Evolutionary conservation across 2,888 invertebrate genomes (phyloP).

Genomic region (Tachina lurida): DNA sequence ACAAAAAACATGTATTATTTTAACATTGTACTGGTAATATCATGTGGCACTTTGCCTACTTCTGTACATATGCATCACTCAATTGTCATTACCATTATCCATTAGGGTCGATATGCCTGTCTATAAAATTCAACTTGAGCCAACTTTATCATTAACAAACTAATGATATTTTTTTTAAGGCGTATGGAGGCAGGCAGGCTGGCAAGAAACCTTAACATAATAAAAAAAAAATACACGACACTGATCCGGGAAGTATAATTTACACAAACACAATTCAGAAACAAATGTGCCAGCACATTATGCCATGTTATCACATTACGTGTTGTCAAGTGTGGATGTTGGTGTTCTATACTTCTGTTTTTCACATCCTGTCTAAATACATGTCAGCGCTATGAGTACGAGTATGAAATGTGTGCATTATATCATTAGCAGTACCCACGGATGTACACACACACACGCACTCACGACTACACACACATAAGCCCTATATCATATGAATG

Average conservation of each 20-base stretch:
- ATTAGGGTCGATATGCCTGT: conserved; percentile 50
- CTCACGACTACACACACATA: not conserved
- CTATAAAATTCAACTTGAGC: conserved; percentile 38
- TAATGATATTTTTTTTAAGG: conserved; percentile 4
- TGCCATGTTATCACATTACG: conserved; percentile 43
- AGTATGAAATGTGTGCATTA: not conserved
- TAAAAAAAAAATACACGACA: not conserved
- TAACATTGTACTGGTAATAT: not conserved
- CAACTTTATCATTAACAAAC: conserved; percentile 57
- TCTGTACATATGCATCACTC: conserved; percentile 55
- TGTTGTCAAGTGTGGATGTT: conserved; percentile 15
- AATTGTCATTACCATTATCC: conserved; percentile 64
- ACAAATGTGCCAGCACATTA: conserved; percentile 18
- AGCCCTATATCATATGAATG: not conserved
- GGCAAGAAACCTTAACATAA: not conserved
- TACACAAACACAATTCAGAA: conserved; percentile 26
- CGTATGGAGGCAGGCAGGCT: not conserved
- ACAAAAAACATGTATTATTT: conserved; percentile 12
- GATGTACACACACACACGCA: not conserved
- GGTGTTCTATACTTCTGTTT: conserved; percentile 16
- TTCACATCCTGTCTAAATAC: conserved; percentile 57
- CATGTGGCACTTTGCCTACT: not conserved
- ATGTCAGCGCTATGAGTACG: conserved; percentile 37
- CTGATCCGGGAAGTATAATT: conserved; percentile 46
- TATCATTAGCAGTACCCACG: conserved; percentile 31